Evolutionary conservation across 2,888 invertebrate species (phyloP), one percentile per base, ranked within the genome.

Genomic region (Eilema sororculum): DNA sequence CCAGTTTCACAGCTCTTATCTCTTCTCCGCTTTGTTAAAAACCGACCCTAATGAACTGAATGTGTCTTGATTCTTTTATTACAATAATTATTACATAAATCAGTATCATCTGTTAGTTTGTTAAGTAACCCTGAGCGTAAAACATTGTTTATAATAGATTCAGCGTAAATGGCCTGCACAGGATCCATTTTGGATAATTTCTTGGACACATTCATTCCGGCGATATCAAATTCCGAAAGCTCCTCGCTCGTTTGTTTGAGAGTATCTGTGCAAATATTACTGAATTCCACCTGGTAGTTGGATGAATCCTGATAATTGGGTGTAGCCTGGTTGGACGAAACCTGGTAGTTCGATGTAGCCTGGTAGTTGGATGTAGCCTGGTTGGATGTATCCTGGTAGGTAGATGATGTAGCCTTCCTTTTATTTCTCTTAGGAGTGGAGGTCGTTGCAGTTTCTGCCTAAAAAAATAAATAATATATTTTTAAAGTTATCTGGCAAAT

Each of bases 111-210:
- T 20, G 64, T 33, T 1, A 33, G 30, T 33, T 33, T 33, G 5
- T 33, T 80, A 60, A 77, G 33, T 13, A 83, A 62, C 2, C 81
- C 81, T 65, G 70, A 76, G 28, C 76, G 71, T 52, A 82, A 69
- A 16, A 82, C 79, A 64, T 61, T 77, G 65, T 78, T 83, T 41
- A 83, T 82, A 5, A 83, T 71, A 24, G 73, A 78, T 62, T 81
- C 81, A 1, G 83, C 81, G 37, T 79, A 80, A n/a, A 83, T 72
- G 6, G 80, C 80, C 68, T 81, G 79, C 28, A 69, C 64, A 10
- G 71, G 56, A 30, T 79, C 71, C 81, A 83, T 81, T 76, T 77
- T 73, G 3, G 73, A 73, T n/a, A 83, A 69, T 67, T 83, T 81
- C 65, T 77, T 83, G 1, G 78, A 71, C 16, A 80, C 73, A 41